Base-by-base conservation (phyloP, 1,140 invertebrate genomes). In the Agrypnia vestita region DNA sequence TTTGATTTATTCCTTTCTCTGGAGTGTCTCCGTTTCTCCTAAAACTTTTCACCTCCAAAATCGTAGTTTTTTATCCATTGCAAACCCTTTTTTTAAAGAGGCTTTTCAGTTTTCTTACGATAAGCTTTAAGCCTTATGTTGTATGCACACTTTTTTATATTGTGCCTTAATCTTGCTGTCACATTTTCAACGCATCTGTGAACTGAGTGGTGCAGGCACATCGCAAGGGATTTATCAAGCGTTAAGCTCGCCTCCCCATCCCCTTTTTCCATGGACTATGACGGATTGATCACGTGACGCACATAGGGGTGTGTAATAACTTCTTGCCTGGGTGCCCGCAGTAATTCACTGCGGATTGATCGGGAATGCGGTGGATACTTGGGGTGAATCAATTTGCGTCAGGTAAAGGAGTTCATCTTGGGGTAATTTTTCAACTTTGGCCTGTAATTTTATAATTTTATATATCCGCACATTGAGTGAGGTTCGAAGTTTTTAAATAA, bases 241-340 rank as follows among this genome's bases (percentile, higher is more conserved):
- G 64, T 6, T 8, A 13, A 8, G 6, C 44, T 1, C n/a, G n/a
- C 15, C 15, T 46, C 64, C 13, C 1, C 43, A 6, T 35, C 25
- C 25, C 25, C 25, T 35, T 1, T 35, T 35, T 35, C 25, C 25
- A 6, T 35, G 25, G 44, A 17, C 35, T 46, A 69, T 69, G 64
- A 69, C 64, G 64, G 64, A 69, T 69, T 13, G 44, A 69, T 69
- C 64, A 69, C 64, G 64, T 49, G 64, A 69, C 62, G 46, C 43
- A 17, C 49, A n/a, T 15, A 8, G 19, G 44, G 64, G 64, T 25
- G 35, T 46, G 64, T 69, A 69, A 69, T 69, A 69, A 17, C 59
- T 19, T 19, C 59, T 21, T 7, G 17, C 61, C 61, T 12, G 10
- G 61, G 61, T 21, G 61, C 61, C 55, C 12, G 61, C 11, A 64